Evolutionary conservation across 2,888 invertebrate species (phyloP).

Genomic region (Sisyra terminalis): DNA sequence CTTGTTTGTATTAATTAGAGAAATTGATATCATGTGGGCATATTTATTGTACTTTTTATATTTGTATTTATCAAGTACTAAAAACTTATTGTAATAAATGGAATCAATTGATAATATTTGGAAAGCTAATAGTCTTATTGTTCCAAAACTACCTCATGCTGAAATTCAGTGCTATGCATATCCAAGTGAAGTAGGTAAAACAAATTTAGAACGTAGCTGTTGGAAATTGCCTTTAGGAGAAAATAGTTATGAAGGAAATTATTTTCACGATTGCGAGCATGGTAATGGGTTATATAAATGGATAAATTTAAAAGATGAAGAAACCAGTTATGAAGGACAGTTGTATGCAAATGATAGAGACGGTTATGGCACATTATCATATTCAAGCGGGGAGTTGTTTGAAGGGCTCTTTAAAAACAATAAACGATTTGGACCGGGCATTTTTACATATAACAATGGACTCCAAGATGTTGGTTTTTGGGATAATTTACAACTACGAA

Average conservation of each 20-base stretch:
- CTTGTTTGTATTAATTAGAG: no score
- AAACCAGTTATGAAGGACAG: slow-evolving; percentile 29
- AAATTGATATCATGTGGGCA: no score
- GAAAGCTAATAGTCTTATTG: no score
- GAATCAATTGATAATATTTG: no score
- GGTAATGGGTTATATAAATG: slow-evolving; percentile 31
- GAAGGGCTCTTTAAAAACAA: slow-evolving; percentile 35
- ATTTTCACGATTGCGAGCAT: slow-evolving; percentile 31
- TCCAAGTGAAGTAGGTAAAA: no score
- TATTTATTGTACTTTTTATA: no score
- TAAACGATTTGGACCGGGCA: slow-evolving; percentile 37
- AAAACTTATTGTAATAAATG: no score
- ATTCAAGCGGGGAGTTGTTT: slow-evolving; percentile 27
- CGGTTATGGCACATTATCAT: slow-evolving; percentile 35
- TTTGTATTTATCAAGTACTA: no score
- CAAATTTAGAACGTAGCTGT: no score
- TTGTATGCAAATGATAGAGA: slow-evolving; percentile 34
- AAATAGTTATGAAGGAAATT: slow-evolving; percentile 27
- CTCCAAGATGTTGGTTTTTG: slow-evolving; percentile 38
- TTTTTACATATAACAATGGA: slow-evolving; percentile 27
- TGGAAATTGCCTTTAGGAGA: no score
- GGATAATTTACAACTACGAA: slow-evolving; percentile 29
- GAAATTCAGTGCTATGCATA: no score
- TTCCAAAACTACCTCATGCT: no score
- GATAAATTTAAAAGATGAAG: slow-evolving; percentile 19